These are phyloP conservation scores for Rotaria macrura DNA, from an alignment of 2,888 invertebrate genomes.

Conservation along the genomic window DNA sequence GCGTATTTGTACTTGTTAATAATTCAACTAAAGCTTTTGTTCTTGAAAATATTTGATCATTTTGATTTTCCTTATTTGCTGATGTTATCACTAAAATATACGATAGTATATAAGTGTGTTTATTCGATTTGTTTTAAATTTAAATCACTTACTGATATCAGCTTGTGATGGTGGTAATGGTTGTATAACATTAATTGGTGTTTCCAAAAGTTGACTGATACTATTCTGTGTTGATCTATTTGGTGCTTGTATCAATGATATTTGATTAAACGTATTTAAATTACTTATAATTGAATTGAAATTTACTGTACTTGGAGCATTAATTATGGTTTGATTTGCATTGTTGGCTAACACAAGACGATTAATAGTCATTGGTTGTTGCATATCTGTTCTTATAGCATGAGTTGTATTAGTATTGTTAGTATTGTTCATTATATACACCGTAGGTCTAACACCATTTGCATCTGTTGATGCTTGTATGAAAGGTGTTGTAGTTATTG, in stretches of 20 bases:
- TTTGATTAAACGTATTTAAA: not conserved
- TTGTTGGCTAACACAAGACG: not conserved
- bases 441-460: not conserved
- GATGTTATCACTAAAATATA: not conserved
- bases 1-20: not conserved
- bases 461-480: not conserved
- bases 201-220: not conserved
- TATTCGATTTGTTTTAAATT: too few species aligned
- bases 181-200: not conserved
- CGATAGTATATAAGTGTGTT: not conserved
- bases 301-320: not conserved
- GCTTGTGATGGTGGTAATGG: not conserved
- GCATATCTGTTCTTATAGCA: not conserved
- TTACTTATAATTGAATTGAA: not conserved
- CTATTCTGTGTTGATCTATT: not conserved
- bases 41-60: not conserved
- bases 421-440: not conserved
- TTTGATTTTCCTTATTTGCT: not conserved
- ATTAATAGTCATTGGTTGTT: not conserved
- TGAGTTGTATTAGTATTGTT: not conserved
- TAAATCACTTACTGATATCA: too few species aligned
- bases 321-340: not conserved
- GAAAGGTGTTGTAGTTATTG: not conserved
- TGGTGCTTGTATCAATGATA: not conserved
- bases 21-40: constrained; percentile 4